These are phyloP conservation scores for Anthophora plumipes DNA, from an alignment of 2,888 invertebrate genomes.

Conservation along the genomic window DNA sequence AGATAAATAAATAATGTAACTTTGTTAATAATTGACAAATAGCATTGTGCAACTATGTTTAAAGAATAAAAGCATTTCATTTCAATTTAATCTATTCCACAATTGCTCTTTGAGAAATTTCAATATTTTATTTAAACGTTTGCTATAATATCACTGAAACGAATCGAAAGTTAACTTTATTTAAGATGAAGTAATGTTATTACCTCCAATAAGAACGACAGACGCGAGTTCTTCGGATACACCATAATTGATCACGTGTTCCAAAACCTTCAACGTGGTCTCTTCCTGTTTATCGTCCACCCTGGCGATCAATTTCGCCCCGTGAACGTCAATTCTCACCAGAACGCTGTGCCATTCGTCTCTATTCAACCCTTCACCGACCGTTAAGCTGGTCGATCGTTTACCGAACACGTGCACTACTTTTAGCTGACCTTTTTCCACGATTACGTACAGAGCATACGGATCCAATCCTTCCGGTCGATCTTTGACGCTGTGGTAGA, in stretches of 20 bases:
- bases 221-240: slow-evolving; percentile 94
- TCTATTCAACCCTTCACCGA: slow-evolving; percentile 94
- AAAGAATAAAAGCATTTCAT: too few species aligned
- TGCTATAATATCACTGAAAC: too few species aligned
- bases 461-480: slow-evolving; percentile 92
- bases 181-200: slow-evolving; percentile 71
- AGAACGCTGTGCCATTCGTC: slow-evolving; percentile 96
- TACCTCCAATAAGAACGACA: slow-evolving; percentile 95
- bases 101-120: too few species aligned
- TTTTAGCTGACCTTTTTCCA: slow-evolving; percentile 96
- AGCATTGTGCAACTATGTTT: too few species aligned
- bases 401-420: slow-evolving; percentile 97
- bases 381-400: slow-evolving; percentile 92
- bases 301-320: slow-evolving; percentile 92
- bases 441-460: slow-evolving; percentile 95
- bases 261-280: slow-evolving; percentile 92
- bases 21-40: too few species aligned
- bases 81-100: too few species aligned
- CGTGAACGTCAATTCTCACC: slow-evolving; percentile 94
- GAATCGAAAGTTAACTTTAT: not conserved
- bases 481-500: slow-evolving; percentile 96
- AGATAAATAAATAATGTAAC: too few species aligned
- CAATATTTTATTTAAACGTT: too few species aligned
- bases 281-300: slow-evolving; percentile 94
- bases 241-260: slow-evolving; percentile 94